Evolutionary conservation across 2,888 invertebrate genomes (phyloP), one percentile per base, ranked within the genome.

Genomic region (Prosapia bicincta): DNA sequence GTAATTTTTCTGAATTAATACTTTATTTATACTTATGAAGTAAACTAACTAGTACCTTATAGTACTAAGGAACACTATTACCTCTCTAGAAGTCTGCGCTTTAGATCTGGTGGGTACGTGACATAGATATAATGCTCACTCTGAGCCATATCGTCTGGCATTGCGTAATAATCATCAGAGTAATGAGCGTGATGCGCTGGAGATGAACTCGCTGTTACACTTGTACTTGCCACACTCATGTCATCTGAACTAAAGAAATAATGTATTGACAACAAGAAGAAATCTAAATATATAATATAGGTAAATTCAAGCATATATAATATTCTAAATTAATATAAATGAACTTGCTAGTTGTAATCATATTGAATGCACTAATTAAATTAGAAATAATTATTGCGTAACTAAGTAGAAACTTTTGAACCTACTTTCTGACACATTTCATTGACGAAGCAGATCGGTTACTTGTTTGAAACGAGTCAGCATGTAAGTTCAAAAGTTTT

Each of bases 51-150:
- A 79, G 75, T 86, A 30, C 30, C 5, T 6, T 30, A 30, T 30
- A 6, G 5, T 30, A 30, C 6, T 30, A 30, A 30, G 30, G n/a
- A n/a, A n/a, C 15, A 78, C 76, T 82, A 83, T 81, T 89, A 93
- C 92, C 93, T 93, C 87, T 94, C 94, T 81, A 94, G 88, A 82
- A 94, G 89, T 79, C 94, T 88, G 82, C 94, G 89, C 85, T 95
- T 94, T 79, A 95, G 88, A 85, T 95, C 94, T 54, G 94, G 94
- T 81, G 95, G 95, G 88, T 94, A 95, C 73, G 93, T 93, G 81
- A 94, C 94, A 85, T 94, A 95, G 83, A 95, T 94, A 85, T 94
- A 95, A 84, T 92, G 92, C 79, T 86, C 86, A 77, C 81, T 82
- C 71, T 81, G 81, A 23, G 81, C 80, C 69, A 82, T 75, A 71